Evolutionary conservation across 2,113 vertebrate genomes (phyloP).

Genomic region (Calyptommatus sinebrachiatus): DNA sequence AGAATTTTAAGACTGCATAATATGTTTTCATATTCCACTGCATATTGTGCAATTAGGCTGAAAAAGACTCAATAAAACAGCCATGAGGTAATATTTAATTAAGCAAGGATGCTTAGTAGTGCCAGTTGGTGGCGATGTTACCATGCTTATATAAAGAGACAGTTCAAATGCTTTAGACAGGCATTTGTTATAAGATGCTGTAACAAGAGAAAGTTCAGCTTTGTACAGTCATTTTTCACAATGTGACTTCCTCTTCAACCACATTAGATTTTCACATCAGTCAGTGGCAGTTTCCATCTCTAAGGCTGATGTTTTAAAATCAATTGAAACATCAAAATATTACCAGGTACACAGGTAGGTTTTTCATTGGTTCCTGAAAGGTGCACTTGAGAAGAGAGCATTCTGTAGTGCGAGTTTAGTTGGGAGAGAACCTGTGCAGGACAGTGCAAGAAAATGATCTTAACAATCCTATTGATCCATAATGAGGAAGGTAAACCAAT

Average conservation of each 20-base stretch:
- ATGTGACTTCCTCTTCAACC: not conserved
- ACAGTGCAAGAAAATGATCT: too few species aligned
- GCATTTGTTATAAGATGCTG: not conserved
- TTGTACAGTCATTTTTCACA: not conserved
- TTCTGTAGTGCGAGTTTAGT: too few species aligned
- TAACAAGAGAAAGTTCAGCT: not conserved
- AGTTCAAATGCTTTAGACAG: too few species aligned
- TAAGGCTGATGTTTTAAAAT: too few species aligned
- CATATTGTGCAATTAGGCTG: not conserved
- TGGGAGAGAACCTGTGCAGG: too few species aligned
- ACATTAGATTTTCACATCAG: not conserved
- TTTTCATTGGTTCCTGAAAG: too few species aligned
- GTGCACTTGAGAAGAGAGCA: too few species aligned
- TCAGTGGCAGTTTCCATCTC: too few species aligned
- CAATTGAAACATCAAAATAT: too few species aligned
- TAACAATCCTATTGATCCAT: too few species aligned
- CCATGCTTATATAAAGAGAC: not conserved
- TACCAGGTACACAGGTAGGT: too few species aligned
- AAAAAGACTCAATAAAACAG: not conserved
- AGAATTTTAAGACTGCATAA: not conserved
- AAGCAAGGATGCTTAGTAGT: not conserved
- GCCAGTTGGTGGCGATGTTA: constrained; percentile 2
- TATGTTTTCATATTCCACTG: not conserved
- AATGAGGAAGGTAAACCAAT: too few species aligned
- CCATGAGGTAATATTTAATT: not conserved